Percentiles rank a stretch among this genome's conserved stretches.
phyloP scores from a whole-genome alignment of 1,140 invertebrate genomes.

The Drosophila busckii region DNA sequence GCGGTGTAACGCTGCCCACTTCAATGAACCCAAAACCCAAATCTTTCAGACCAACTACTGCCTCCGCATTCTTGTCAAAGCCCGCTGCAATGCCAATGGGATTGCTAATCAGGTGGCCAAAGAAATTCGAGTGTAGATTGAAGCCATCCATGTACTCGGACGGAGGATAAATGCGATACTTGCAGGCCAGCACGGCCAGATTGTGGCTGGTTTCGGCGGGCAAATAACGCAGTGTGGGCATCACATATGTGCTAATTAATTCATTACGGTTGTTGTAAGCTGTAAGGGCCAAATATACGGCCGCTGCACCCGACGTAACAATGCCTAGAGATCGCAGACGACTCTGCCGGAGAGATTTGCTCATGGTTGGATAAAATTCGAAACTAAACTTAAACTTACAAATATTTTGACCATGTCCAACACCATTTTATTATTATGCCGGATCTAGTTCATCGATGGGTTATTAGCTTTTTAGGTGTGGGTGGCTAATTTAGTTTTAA shows the following conservation, averaged over 20 bases:
- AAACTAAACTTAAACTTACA: too few relatives aligned
- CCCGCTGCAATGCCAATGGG: slow-evolving; percentile 98
- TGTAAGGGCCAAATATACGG: slow-evolving; percentile 32
- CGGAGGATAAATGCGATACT: slow-evolving; percentile 86
- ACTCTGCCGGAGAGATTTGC: slow-evolving; percentile 14
- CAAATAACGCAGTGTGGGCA: slow-evolving; percentile 57
- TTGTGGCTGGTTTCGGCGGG: slow-evolving; percentile 89
- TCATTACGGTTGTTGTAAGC: slow-evolving; percentile 38
- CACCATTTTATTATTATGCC: too few relatives aligned
- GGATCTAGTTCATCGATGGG: too few relatives aligned
- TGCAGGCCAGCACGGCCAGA: slow-evolving; percentile 85
- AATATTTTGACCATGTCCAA: too few relatives aligned
- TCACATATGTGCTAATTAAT: slow-evolving; percentile 38
- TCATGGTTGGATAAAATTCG: not conserved
- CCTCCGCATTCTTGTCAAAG: slow-evolving; percentile 98
- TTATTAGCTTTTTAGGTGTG: too few relatives aligned
- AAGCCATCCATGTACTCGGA: slow-evolving; percentile 82
- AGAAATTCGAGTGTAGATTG: slow-evolving; percentile 85
- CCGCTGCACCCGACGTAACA: slow-evolving; percentile 47
- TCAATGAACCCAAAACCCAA: slow-evolving; percentile 98
- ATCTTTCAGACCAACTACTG: slow-evolving; percentile 88
- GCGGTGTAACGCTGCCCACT: slow-evolving; percentile 96
- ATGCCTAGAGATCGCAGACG: slow-evolving; percentile 51
- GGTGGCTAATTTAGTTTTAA: too few relatives aligned
- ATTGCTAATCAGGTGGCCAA: slow-evolving; percentile 87